phyloP scores from a whole-genome alignment of 2,113 vertebrate genomes.

The Thamnaconus septentrionalis region DNA sequence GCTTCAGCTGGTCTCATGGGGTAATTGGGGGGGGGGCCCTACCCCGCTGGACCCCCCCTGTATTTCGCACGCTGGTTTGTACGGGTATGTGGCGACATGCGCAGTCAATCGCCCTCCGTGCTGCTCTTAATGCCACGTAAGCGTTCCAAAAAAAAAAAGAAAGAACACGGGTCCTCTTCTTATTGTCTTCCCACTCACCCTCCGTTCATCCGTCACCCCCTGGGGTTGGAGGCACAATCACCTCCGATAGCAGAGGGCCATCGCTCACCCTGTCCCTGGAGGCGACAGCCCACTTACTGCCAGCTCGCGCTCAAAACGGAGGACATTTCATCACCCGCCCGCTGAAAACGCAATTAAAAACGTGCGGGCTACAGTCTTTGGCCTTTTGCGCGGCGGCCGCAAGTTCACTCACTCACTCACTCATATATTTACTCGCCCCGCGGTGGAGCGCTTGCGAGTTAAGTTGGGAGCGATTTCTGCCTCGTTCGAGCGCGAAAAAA shows the following conservation, averaged over 20 bases:
- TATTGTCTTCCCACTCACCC: slow-evolving; percentile 49
- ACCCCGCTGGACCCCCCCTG: no score
- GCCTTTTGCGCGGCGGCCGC: slow-evolving; percentile 18
- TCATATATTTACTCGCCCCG: slow-evolving; percentile 56
- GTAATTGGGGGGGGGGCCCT: no score
- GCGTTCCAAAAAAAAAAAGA: slow-evolving; percentile 1
- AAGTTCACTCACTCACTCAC: slow-evolving; percentile 50
- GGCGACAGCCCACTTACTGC: slow-evolving; percentile 73
- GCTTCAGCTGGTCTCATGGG: no score
- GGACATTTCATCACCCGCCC: slow-evolving; percentile 65
- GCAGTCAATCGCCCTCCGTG: no score
- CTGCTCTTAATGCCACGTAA: neutral
- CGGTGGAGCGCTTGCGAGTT: slow-evolving; percentile 44
- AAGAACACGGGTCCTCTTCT: slow-evolving; percentile 16
- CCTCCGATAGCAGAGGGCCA: slow-evolving; percentile 57
- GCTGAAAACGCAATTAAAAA: slow-evolving; percentile 70
- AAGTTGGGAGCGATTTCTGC: slow-evolving; percentile 16
- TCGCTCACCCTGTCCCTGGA: slow-evolving; percentile 68
- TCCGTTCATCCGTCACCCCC: slow-evolving; percentile 64
- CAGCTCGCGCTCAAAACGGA: slow-evolving; percentile 59
- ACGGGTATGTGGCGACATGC: no score
- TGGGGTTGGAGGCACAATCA: slow-evolving; percentile 63
- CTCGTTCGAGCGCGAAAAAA: neutral
- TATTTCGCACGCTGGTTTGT: no score
- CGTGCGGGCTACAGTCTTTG: slow-evolving; percentile 1